Conservation (phyloP, 2,888 invertebrate species). For the Oligia strigilis region DNA sequence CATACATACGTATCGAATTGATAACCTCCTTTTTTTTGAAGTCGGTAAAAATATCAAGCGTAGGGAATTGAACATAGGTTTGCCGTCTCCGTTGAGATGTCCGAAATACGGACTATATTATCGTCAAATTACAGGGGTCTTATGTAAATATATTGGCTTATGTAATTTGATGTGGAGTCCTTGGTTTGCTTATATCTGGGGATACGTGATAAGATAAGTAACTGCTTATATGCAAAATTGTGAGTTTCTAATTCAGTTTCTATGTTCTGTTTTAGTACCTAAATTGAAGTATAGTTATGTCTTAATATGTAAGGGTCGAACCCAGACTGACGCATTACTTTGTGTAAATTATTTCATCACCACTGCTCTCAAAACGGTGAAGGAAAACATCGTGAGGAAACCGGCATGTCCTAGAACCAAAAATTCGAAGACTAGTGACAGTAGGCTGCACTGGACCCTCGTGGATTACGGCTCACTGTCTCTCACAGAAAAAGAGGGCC, state of each 20-base stretch:
- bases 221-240: slow-evolving; percentile 29
- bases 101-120: background rate
- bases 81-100: background rate
- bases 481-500: background rate
- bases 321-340: background rate
- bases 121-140: slow-evolving; percentile 1
- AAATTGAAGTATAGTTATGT: background rate
- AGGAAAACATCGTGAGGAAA: background rate
- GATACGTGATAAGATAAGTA: slow-evolving; percentile 1
- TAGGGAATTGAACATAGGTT: background rate
- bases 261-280: background rate
- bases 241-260: background rate
- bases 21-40: too few species aligned
- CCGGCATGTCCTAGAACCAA: background rate
- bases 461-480: background rate
- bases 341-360: background rate
- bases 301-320: background rate
- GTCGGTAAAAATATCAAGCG: background rate
- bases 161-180: background rate
- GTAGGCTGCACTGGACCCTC: accelerated
- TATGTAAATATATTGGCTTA: slow-evolving; percentile 16
- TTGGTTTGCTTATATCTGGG: slow-evolving; percentile 23
- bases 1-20: too few species aligned
- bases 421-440: background rate
- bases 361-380: background rate